Evolutionary conservation across 2,888 invertebrate species (phyloP), one percentile per base, ranked within the genome.

Genomic region (Uloborus plumipes): DNA sequence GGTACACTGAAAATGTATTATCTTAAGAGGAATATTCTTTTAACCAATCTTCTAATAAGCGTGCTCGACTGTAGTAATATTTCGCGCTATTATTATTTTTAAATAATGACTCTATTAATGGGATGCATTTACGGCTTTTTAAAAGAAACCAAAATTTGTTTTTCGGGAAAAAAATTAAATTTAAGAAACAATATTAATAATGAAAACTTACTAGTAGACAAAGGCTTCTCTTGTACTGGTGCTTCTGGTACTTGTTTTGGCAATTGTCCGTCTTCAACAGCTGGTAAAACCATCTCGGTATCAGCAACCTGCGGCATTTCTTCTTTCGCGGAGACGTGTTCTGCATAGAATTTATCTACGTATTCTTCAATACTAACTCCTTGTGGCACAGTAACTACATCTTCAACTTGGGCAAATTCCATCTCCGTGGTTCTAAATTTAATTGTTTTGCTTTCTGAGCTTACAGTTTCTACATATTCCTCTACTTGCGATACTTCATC

Each of bases 241-340:
- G 11, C 16, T 1, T 18, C 26, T n/a, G 16, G 22, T 51, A 22
- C 14, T 49, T 22, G n/a, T 14, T 22, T 16, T n/a, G 70, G 49
- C 65, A 55, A 71, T 4, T 74, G 59, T 31, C 59, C 65, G 20
- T 69, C 70, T 16, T 62, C 58, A 76, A 62, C 66, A 18, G 18
- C 18, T 31, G 39, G 20, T 13, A 49, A n/a, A 3, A 49, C 50
- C 61, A n/a, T 22, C 18, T 71, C 71, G n/a, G 20, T 64, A 0
- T 14, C 49, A 53, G 47, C 53, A 31, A 50, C 47, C 20, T 22
- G 61, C 14, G 39, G 50, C 14, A 9, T 39, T 14, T 31, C 22
- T 59, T 67, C 64, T 20, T 72, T 50, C n/a, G 18, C 9, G 1
- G 47, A 14, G 15, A 20, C 1, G n/a, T 55, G 50, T 22, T 66